Evolutionary conservation across 2,113 vertebrate genomes (phyloP).

Genomic region (Xiphorhynchus elegans): DNA sequence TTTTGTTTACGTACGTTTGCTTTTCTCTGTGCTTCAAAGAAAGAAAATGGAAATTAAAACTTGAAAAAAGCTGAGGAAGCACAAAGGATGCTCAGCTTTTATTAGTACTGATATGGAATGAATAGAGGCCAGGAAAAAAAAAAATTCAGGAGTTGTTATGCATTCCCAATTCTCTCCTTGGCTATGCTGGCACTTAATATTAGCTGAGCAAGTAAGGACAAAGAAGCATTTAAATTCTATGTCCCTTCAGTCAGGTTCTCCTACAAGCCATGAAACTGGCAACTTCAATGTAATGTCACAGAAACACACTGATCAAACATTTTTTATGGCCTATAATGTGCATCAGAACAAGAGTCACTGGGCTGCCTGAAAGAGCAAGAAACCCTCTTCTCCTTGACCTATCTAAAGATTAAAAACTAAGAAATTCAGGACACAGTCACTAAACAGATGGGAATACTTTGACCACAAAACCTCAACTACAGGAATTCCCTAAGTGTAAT

Average conservation of each 20-base stretch:
- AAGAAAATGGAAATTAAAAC: conserved; percentile 31
- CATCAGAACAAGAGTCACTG: not conserved
- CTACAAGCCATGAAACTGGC: not conserved
- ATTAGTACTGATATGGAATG: not conserved
- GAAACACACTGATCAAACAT: not conserved
- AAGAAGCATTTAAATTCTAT: not conserved
- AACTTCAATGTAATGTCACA: not conserved
- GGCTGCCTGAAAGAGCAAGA: not conserved
- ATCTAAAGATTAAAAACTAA: not conserved
- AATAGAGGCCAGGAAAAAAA: not conserved
- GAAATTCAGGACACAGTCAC: not conserved
- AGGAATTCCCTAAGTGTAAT: not conserved
- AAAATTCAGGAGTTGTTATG: not conserved
- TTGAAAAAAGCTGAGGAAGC: not conserved
- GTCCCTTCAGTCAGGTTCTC: not conserved
- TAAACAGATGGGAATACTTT: not conserved
- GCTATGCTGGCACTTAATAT: not conserved
- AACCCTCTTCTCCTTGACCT: not conserved
- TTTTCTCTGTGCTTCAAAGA: conserved; percentile 21
- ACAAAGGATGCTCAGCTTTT: conserved; percentile 10
- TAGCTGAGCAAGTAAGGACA: not conserved
- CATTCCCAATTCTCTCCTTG: not conserved
- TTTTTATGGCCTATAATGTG: no score
- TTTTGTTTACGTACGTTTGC: not conserved
- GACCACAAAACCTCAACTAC: not conserved